phyloP scores from a whole-genome alignment of 2,797 vertebrate genomes.

The Tapirus indicus region DNA sequence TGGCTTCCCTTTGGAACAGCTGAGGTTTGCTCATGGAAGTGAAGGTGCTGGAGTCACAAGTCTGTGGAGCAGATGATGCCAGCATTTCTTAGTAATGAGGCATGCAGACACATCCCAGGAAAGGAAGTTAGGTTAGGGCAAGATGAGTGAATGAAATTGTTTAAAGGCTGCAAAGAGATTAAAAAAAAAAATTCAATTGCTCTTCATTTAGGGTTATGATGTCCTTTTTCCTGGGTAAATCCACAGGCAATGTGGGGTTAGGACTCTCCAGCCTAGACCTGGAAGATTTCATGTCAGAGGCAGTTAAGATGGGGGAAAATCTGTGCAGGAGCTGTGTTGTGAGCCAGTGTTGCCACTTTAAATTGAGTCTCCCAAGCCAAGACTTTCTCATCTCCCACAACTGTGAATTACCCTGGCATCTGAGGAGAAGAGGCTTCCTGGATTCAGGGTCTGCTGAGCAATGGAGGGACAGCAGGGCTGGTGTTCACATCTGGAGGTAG shows the following conservation, averaged over 20 bases:
- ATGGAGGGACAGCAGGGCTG: neutral
- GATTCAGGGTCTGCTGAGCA: neutral
- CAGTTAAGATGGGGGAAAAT: neutral
- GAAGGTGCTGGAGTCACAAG: neutral
- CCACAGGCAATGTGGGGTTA: neutral
- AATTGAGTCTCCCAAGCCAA: neutral
- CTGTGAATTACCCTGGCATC: neutral
- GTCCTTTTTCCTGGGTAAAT: neutral
- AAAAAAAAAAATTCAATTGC: neutral
- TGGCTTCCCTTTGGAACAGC: neutral
- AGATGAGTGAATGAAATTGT: neutral
- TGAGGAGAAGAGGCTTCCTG: neutral
- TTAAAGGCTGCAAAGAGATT: neutral
- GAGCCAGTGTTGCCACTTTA: neutral
- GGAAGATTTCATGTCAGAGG: neutral
- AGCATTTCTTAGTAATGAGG: constrained; percentile 49
- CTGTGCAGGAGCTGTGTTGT: neutral
- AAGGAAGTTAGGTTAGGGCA: neutral
- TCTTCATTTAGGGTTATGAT: neutral
- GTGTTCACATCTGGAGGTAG: no score
- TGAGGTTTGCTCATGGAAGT: neutral
- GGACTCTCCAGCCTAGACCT: neutral
- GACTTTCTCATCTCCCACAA: neutral
- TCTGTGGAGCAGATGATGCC: neutral
- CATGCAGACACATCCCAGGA: neutral